Percentiles rank a stretch among this genome's conserved stretches.
phyloP scores from a whole-genome alignment of 2,797 vertebrate genomes.

The Balearica regulorum region DNA sequence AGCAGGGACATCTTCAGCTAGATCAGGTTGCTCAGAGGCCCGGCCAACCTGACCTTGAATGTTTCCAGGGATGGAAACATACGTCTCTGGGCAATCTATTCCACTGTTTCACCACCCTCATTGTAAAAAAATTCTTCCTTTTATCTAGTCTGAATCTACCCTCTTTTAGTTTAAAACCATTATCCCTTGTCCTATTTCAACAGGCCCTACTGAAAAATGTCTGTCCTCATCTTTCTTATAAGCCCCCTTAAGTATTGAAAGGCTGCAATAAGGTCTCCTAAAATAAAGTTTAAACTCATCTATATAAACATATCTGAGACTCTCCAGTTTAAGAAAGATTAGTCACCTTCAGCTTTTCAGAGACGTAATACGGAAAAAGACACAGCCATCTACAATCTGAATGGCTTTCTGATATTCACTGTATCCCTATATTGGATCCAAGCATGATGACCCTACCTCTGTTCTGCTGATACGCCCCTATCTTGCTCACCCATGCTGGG shows the following conservation, averaged over 20 bases:
- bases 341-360: background rate
- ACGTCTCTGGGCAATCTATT: background rate
- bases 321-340: too few relatives aligned
- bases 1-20: background rate
- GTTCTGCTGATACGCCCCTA: background rate
- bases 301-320: background rate
- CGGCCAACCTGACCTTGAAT: background rate
- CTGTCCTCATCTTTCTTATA: background rate
- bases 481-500: background rate
- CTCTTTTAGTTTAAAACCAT: background rate
- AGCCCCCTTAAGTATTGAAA: background rate
- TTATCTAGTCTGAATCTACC: background rate
- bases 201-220: background rate
- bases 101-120: background rate
- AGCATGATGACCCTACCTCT: background rate
- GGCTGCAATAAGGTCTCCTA: background rate
- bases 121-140: background rate
- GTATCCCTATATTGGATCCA: background rate
- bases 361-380: background rate
- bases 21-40: background rate
- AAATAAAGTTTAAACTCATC: background rate
- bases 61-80: background rate
- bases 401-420: background rate
- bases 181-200: background rate
- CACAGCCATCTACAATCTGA: background rate